Percentiles rank a stretch among this genome's conserved stretches.
phyloP scores from a whole-genome alignment of 2,797 vertebrate genomes.

The Sus cebifrons region DNA sequence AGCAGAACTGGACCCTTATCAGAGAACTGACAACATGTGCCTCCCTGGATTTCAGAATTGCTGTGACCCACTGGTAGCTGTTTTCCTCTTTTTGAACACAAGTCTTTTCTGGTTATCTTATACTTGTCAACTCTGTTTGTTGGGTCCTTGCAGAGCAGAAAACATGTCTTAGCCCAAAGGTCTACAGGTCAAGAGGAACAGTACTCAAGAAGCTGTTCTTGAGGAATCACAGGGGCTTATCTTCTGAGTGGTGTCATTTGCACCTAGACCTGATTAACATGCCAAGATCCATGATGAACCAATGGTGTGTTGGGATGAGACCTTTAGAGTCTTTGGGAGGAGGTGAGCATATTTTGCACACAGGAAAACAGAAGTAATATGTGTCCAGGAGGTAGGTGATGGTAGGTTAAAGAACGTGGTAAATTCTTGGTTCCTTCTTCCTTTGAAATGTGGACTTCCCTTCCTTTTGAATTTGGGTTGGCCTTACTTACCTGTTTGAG shows the following conservation, averaged over 20 bases:
- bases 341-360: neutral
- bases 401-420: neutral
- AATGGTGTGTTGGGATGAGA: neutral
- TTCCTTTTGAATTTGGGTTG: neutral
- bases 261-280: neutral
- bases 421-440: slow-evolving; percentile 6
- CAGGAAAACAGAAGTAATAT: neutral
- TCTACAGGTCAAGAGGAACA: neutral
- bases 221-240: neutral
- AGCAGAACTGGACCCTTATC: neutral
- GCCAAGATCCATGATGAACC: neutral
- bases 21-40: neutral
- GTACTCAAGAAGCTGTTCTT: neutral
- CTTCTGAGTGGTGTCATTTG: neutral
- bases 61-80: neutral
- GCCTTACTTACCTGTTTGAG: neutral
- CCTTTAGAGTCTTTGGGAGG: neutral
- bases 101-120: neutral
- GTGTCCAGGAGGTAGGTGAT: neutral
- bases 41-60: neutral
- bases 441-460: neutral
- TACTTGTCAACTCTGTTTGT: neutral
- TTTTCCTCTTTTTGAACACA: neutral
- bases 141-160: neutral
- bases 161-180: neutral